Conservation (phyloP, 2,888 invertebrate species). For the Furcula furcula region DNA sequence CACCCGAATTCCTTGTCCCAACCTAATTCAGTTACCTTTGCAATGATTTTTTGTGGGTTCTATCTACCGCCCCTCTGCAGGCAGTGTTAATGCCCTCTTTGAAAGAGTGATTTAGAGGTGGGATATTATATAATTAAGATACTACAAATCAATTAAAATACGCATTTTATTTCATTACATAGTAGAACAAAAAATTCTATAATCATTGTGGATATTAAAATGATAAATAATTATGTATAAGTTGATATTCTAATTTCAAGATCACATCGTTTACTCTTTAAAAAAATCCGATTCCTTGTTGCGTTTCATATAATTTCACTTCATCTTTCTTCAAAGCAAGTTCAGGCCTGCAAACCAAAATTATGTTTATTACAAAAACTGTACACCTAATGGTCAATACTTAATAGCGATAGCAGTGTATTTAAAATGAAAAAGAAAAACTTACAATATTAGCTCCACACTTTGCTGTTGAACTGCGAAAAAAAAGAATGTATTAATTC, state of each 20-base stretch:
- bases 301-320: slow-evolving; percentile 62
- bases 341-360: slow-evolving; percentile 55
- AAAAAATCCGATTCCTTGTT: slow-evolving; percentile 61
- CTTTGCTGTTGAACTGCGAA: slow-evolving; percentile 67
- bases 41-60: no score
- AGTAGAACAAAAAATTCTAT: background rate
- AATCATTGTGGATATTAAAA: no score
- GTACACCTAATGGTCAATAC: no score
- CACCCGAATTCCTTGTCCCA: no score
- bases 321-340: slow-evolving; percentile 67
- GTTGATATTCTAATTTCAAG: slow-evolving; percentile 1
- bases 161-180: background rate
- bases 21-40: no score
- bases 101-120: no score
- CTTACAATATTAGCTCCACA: slow-evolving; percentile 68
- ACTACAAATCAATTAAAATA: background rate
- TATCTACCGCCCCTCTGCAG: no score
- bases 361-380: background rate
- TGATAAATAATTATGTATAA: background rate
- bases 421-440: slow-evolving; percentile 19
- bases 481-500: slow-evolving; percentile 13
- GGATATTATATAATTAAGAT: no score
- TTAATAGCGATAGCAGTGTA: no score
- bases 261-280: slow-evolving; percentile 31
- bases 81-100: no score